Conservation (phyloP, 2,113 vertebrate species). For the Brienomyrus brachyistius region DNA sequence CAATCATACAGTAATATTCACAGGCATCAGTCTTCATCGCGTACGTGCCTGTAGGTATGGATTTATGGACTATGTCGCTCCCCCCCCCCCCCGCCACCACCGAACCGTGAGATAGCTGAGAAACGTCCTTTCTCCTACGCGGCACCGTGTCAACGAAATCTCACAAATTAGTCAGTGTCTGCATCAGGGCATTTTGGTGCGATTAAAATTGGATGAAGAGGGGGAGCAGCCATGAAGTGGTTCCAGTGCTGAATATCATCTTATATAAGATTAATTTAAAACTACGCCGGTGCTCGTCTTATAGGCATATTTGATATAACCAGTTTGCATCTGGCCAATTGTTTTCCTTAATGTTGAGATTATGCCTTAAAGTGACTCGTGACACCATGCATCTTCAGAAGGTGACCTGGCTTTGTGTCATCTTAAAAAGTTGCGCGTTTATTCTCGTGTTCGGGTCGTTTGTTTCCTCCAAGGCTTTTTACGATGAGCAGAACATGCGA, state of each 20-base stretch:
- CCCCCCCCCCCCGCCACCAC: background rate
- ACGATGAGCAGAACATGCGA: background rate
- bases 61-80: background rate
- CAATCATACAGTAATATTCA: background rate
- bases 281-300: background rate
- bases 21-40: background rate
- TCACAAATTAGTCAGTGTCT: slow-evolving; percentile 6
- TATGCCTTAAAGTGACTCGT: background rate
- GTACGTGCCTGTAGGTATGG: background rate
- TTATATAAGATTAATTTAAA: background rate
- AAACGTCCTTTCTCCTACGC: background rate
- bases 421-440: background rate
- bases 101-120: background rate
- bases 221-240: background rate
- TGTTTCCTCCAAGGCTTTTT: background rate
- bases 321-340: background rate
- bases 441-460: background rate
- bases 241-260: background rate
- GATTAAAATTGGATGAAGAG: background rate
- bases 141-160: background rate
- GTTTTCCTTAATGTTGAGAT: background rate
- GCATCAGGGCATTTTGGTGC: background rate
- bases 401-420: background rate
- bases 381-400: background rate
- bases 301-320: background rate